Evolutionary conservation across 2,113 vertebrate species (phyloP).

Genomic region (Sardina pilchardus): DNA sequence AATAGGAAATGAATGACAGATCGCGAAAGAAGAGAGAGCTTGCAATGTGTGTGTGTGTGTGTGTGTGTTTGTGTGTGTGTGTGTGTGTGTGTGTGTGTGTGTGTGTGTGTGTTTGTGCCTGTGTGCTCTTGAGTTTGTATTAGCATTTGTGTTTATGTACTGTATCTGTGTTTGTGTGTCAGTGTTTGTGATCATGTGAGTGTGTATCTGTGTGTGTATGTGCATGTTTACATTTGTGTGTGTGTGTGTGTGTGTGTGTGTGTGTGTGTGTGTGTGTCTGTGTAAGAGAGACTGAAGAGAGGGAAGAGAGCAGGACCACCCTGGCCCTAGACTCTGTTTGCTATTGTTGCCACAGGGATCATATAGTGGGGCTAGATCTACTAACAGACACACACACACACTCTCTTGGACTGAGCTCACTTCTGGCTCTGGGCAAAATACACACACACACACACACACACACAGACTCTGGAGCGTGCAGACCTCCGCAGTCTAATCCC

Average conservation of each 20-base stretch:
- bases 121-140: neutral
- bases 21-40: neutral
- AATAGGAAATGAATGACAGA: neutral
- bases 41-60: neutral
- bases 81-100: neutral
- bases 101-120: neutral
- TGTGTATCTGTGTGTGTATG: neutral
- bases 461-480: neutral
- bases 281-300: slow-evolving; percentile 37
- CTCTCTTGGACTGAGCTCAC: neutral
- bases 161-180: neutral
- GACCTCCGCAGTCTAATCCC: neutral
- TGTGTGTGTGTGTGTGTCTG: neutral
- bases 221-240: neutral
- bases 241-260: slow-evolving; percentile 1
- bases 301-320: slow-evolving; percentile 2
- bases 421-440: neutral
- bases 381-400: slow-evolving; percentile 3
- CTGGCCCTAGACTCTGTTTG: neutral
- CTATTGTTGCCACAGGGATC: slow-evolving; percentile 11
- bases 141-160: neutral
- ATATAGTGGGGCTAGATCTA: neutral
- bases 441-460: slow-evolving; percentile 1
- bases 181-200: neutral
- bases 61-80: neutral